A percentile compares a stretch with the other conserved stretches of the same genome.
These are phyloP conservation scores for Chymomyza fuscimana DNA, from an alignment of 2,888 invertebrate genomes.

Conservation along the genomic window DNA sequence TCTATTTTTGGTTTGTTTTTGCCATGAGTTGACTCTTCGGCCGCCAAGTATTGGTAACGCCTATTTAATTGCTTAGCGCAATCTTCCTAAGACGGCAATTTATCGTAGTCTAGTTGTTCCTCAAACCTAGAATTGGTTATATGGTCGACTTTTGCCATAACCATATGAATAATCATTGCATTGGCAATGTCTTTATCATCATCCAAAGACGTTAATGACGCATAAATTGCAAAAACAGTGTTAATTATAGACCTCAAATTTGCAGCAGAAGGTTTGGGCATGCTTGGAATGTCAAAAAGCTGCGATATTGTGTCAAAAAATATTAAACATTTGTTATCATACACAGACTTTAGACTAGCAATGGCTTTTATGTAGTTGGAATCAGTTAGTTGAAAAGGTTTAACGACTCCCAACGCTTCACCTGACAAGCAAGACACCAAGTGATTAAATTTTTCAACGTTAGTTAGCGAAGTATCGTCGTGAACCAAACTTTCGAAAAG, in stretches of 20 bases:
- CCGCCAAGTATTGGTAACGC: no score
- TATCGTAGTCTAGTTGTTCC: constrained; percentile 5
- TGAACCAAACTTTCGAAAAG: constrained; percentile 4
- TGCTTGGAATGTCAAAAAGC: constrained; percentile 7
- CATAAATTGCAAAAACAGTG: not conserved
- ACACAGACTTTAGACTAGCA: not conserved
- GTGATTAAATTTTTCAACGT: constrained; percentile 18
- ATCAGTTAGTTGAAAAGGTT: constrained; percentile 10
- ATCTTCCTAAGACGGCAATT: constrained; percentile 1
- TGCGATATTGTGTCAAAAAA: constrained; percentile 10
- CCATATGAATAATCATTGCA: not conserved
- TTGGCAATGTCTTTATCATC: not conserved
- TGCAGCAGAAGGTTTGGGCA: constrained; percentile 2
- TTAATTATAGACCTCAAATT: constrained; percentile 1
- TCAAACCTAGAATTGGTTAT: constrained; percentile 2
- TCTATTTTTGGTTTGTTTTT: no score
- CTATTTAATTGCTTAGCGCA: not conserved
- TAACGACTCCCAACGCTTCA: constrained; percentile 9
- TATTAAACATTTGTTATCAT: constrained; percentile 19
- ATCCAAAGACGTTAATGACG: not conserved
- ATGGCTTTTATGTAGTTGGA: constrained; percentile 11
- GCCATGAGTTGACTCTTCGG: no score
- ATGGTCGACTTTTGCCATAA: constrained; percentile 6
- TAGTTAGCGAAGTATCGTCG: not conserved
- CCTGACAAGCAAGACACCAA: constrained; percentile 15